Evolutionary conservation across 2,888 invertebrate species (phyloP).

Genomic region (Luffia ferchaultella): DNA sequence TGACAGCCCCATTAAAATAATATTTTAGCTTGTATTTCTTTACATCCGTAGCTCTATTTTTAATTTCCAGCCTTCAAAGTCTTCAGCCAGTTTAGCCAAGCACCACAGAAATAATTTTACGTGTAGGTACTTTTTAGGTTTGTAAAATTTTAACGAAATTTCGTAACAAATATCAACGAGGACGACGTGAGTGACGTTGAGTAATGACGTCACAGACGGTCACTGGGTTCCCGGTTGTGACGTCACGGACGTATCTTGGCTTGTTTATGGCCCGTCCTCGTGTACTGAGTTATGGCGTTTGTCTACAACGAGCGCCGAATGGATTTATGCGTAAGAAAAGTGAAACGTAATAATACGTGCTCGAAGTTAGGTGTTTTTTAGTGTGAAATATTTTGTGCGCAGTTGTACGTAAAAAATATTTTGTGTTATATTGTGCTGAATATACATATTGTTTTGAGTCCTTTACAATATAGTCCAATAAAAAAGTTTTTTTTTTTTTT

Average conservation of each 20-base stretch:
- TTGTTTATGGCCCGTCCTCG: slow-evolving; percentile 20
- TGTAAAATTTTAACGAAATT: background rate
- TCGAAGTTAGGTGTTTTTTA: background rate
- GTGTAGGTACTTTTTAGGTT: no score
- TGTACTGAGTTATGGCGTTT: slow-evolving; percentile 40
- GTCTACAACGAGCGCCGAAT: slow-evolving; percentile 5
- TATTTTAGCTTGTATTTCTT: background rate
- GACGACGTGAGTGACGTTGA: slow-evolving; percentile 35
- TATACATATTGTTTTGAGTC: no score
- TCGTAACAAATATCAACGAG: background rate
- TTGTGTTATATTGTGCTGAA: no score
- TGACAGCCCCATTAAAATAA: background rate
- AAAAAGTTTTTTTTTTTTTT: no score
- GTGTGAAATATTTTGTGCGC: no score
- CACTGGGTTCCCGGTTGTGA: slow-evolving; percentile 23
- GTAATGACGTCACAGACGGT: slow-evolving; percentile 45
- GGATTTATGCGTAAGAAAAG: background rate
- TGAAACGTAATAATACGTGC: background rate
- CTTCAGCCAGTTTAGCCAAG: no score
- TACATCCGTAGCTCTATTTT: background rate
- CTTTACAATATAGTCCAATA: no score
- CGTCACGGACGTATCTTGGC: slow-evolving; percentile 5
- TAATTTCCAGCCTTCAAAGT: background rate
- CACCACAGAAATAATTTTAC: no score
- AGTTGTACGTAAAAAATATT: no score